Base-by-base conservation (phyloP, 2,113 vertebrate genomes). In the Ochotona princeps region DNA sequence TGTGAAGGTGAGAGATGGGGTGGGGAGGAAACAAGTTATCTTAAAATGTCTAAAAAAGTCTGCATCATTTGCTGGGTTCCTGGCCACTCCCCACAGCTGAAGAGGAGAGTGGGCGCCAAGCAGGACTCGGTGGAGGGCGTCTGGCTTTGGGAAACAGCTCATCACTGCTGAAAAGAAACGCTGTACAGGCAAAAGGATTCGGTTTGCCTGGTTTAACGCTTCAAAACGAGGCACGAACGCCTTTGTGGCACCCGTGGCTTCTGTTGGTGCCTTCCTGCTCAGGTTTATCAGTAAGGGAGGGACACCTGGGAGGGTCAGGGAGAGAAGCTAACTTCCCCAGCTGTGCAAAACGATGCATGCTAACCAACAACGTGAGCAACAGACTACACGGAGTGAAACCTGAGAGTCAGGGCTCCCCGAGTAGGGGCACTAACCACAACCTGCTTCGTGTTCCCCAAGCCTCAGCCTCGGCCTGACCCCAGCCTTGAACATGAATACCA, bases 361-460 rank as follows among this genome's bases (percentile, higher is more conserved):
- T 78, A 91, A 97, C 67, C 84, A 92, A 81, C 49, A 76, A 87
- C 95, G 72, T n/a, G 81, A 92, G 95, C 92, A 88, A 92, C 94
- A 96, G 94, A 84, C 89, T 92, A 89, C 85, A 87, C 74, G 85
- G 44, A 89, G 83, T 15, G 66, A 12, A 15, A 21, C 30, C 2
- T 73, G 66, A 91, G 74, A 83, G 61, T 81, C 61, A 72, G 7
- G 11, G 76, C 70, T 90, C 61, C 79, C 25, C 38, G 1, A 1
- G 20, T 13, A 15, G 3, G 51, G 38, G 89, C 74, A 61, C 54
- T 57, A 76, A 76, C 51, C 73, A 51, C 72, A 70, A 60, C 70
- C 83, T 63, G 13, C 67, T 84, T 57, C 23, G 76, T 44, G 38
- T 81, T 60, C 63, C 65, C 23, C 72, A 13, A 80, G 67, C 44